Percentiles rank a stretch among this genome's conserved stretches.
Conservation (phyloP, 1,140 invertebrate species). For the Eriocheir sinensis region DNA sequence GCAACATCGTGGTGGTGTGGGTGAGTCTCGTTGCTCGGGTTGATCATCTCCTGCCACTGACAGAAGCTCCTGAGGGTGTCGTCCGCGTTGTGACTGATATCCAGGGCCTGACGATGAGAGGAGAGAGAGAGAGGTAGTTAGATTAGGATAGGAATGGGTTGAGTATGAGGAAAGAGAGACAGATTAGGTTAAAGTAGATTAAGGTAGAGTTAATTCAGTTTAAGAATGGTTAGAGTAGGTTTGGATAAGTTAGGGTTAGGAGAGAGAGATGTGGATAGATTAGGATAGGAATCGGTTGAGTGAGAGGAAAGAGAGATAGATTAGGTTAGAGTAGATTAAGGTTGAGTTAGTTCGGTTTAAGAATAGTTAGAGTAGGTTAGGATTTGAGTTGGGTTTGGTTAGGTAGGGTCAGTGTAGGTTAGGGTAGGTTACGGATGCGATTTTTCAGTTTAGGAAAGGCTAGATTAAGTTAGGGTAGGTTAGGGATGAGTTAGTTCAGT, state of each 20-base stretch:
- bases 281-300: too few species aligned
- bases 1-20: conserved; percentile 97
- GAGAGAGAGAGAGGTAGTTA: neutral
- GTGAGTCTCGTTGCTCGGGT: conserved; percentile 89
- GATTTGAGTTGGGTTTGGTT: neutral
- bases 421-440: too few species aligned
- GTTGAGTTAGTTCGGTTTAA: neutral
- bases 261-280: too few species aligned
- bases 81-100: conserved; percentile 91
- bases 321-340: neutral
- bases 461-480: neutral
- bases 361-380: too few species aligned
- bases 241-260: too few species aligned
- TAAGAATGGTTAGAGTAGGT: too few species aligned
- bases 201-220: neutral
- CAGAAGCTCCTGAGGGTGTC: conserved; percentile 92
- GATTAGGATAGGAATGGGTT: too few species aligned
- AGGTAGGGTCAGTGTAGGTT: neutral
- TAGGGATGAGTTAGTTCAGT: neutral
- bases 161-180: neutral
- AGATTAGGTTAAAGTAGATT: neutral
- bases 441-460: too few species aligned
- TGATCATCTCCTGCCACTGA: conserved; percentile 91
- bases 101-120: conserved; percentile 85
- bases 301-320: neutral